A percentile compares a stretch with the other conserved stretches of the same genome.
These are phyloP conservation scores for Halcyon senegalensis DNA, from an alignment of 2,113 vertebrate genomes.

Conservation along the genomic window DNA sequence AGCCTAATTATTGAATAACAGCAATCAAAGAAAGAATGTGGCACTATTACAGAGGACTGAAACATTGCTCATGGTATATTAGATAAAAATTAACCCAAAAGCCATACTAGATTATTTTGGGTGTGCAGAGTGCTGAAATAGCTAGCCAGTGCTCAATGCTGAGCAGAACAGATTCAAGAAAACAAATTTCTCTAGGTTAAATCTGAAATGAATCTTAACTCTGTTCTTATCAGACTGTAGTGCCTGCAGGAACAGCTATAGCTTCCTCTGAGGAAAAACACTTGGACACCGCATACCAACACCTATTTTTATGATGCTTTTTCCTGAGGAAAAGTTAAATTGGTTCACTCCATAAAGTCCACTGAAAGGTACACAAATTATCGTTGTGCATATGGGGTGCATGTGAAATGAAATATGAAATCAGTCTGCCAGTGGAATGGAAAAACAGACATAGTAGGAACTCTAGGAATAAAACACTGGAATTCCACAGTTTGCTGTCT, in stretches of 20 bases:
- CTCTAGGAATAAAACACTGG: not conserved
- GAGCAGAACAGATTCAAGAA: not conserved
- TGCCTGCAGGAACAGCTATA: not conserved
- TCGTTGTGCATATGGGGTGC: not conserved
- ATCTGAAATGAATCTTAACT: not conserved
- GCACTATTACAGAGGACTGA: not conserved
- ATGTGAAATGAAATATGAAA: slow-evolving; percentile 23
- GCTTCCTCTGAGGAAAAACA: not conserved
- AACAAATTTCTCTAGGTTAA: not conserved
- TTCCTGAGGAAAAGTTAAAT: slow-evolving; percentile 40
- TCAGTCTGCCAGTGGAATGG: not conserved
- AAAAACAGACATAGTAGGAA: not conserved
- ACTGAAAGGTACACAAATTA: slow-evolving; percentile 24
- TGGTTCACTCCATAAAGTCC: slow-evolving; percentile 5
- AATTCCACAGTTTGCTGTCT: not conserved
- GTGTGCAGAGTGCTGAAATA: not conserved
- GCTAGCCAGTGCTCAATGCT: not conserved
- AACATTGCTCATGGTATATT: not conserved
- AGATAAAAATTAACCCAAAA: not conserved
- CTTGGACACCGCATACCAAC: not conserved
- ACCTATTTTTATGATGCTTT: slow-evolving; percentile 44
- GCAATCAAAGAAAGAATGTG: not conserved
- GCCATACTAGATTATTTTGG: not conserved
- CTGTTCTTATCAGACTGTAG: not conserved
- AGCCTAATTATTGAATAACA: not conserved